Evolutionary conservation across 1,140 invertebrate genomes (phyloP).

Genomic region (Danaus plexippus): DNA sequence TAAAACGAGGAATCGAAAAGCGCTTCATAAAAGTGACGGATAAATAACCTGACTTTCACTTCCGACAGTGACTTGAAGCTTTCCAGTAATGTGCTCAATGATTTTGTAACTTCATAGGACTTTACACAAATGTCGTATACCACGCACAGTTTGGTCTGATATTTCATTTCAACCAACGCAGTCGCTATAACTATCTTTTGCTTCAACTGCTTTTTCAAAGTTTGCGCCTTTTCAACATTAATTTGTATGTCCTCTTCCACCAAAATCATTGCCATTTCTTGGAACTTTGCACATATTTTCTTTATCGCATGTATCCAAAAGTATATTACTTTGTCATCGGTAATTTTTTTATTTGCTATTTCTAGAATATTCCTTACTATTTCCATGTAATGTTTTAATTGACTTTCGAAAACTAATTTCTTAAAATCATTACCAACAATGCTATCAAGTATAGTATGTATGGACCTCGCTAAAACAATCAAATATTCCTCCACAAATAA

Average conservation of each 20-base stretch:
- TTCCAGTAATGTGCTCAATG: constrained; percentile 30
- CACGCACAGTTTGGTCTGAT: constrained; percentile 35
- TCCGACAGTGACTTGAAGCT: constrained; percentile 29
- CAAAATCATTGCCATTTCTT: constrained; percentile 27
- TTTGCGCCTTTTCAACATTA: constrained; percentile 6
- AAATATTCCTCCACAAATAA: constrained; percentile 41
- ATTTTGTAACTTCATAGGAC: constrained; percentile 31
- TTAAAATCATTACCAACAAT: constrained; percentile 19
- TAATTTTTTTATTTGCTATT: constrained; percentile 26
- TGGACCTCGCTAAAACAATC: constrained; percentile 26
- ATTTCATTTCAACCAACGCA: constrained; percentile 38
- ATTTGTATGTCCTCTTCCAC: constrained; percentile 19
- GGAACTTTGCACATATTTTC: constrained; percentile 42
- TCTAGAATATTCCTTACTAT: constrained; percentile 31
- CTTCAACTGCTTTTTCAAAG: constrained; percentile 24
- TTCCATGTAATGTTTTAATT: constrained; percentile 31
- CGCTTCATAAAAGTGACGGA: constrained; percentile 30
- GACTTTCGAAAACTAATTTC: constrained; percentile 23
- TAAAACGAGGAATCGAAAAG: constrained; percentile 37
- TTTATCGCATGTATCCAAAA: constrained; percentile 46
- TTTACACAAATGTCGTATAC: constrained; percentile 38
- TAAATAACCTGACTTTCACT: constrained; percentile 24
- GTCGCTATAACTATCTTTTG: constrained; percentile 40
- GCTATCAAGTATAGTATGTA: constrained; percentile 26
- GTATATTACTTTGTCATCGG: constrained; percentile 22